A percentile compares a stretch with the other conserved stretches of the same genome.
These are phyloP conservation scores for Zophobas morio DNA, from an alignment of 1,140 invertebrate species.

Conservation along the genomic window DNA sequence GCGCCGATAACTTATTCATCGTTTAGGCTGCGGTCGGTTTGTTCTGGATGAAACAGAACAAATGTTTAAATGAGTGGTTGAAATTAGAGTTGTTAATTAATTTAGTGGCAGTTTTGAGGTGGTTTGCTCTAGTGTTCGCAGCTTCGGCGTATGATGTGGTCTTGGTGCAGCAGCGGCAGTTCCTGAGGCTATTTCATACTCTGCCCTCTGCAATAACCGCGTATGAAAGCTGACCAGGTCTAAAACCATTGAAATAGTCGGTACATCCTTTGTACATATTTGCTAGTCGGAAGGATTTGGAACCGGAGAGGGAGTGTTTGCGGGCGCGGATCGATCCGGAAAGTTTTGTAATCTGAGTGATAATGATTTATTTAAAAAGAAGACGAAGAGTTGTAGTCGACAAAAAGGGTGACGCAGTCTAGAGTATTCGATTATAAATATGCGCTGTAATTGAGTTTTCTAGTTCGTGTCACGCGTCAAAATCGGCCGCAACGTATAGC, in stretches of 20 bases:
- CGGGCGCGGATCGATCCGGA: not conserved
- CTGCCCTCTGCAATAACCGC: conserved; percentile 5
- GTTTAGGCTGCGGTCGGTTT: not conserved
- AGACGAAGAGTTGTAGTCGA: not conserved
- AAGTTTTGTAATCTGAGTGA: conserved; percentile 1
- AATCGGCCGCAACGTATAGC: conserved; percentile 22
- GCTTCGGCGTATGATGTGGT: conserved; percentile 32
- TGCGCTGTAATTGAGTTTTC: conserved; percentile 18
- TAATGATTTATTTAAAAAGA: conserved; percentile 1
- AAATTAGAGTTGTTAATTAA: conserved; percentile 35
- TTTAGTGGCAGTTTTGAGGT: conserved; percentile 38
- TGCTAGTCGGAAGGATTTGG: conserved; percentile 38
- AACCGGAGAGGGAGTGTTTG: not conserved
- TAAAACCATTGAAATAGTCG: conserved; percentile 29
- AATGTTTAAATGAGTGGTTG: conserved; percentile 34
- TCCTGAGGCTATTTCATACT: conserved; percentile 32
- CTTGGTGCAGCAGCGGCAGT: conserved; percentile 15
- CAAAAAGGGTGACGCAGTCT: conserved; percentile 6
- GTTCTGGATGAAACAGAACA: conserved; percentile 5
- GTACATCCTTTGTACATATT: conserved; percentile 45
- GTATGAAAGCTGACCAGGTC: conserved; percentile 31
- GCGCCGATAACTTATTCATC: too few relatives aligned
- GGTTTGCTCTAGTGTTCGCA: conserved; percentile 15
- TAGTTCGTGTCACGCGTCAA: conserved; percentile 29
- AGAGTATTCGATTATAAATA: conserved; percentile 12